Conservation (phyloP, 2,797 vertebrate species). For the Gastrophryne carolinensis region DNA sequence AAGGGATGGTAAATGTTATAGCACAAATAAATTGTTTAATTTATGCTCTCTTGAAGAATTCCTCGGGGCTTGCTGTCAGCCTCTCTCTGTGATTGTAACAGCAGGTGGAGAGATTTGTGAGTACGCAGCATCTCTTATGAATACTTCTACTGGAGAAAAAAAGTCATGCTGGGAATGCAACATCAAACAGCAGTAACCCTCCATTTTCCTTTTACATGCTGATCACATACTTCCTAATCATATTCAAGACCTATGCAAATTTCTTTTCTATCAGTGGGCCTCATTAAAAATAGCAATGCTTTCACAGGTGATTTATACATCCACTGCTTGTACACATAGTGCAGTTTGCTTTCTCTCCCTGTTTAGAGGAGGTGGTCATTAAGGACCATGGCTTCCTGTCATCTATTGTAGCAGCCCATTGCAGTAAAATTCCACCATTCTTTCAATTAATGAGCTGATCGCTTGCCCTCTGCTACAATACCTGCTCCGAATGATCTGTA, state of each 20-base stretch:
- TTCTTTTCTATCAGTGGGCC: conserved; percentile 35
- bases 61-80: conserved; percentile 13
- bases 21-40: conserved; percentile 30
- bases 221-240: conserved; percentile 36
- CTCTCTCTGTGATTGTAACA: conserved; percentile 31
- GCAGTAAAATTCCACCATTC: conserved; percentile 36
- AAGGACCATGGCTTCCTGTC: conserved; percentile 9
- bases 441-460: conserved; percentile 27
- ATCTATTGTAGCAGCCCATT: conserved; percentile 14
- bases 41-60: conserved; percentile 32
- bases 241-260: conserved; percentile 37
- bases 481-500: conserved; percentile 20
- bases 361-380: conserved; percentile 26
- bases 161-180: conserved; percentile 25
- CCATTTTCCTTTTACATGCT: conserved; percentile 26
- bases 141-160: conserved; percentile 17
- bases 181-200: conserved; percentile 35
- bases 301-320: conserved; percentile 43
- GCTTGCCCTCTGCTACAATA: conserved; percentile 26
- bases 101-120: conserved; percentile 33
- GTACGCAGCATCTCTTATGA: background rate
- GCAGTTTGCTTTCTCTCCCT: conserved; percentile 9
- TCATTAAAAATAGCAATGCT: conserved; percentile 40
- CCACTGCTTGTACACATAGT: background rate
- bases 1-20: conserved; percentile 19